phyloP scores from a whole-genome alignment of 2,113 vertebrate species.

The Psophia crepitans region DNA sequence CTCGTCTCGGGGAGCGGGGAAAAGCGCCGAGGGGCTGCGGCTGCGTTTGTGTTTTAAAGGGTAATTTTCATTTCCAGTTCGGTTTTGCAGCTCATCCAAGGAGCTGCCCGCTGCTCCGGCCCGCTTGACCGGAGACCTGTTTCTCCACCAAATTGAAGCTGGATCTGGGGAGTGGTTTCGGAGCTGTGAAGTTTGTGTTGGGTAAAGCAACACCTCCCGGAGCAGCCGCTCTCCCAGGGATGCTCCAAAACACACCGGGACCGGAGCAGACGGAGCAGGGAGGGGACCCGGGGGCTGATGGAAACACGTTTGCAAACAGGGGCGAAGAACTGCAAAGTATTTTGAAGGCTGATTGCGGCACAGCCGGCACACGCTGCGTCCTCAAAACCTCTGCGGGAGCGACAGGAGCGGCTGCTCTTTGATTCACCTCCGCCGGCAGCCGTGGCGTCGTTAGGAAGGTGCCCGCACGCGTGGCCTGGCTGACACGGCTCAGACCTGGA shows the following conservation, averaged over 20 bases:
- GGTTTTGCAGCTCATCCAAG: not conserved
- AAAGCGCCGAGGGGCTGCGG: not conserved
- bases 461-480: rapidly evolving
- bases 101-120: not conserved
- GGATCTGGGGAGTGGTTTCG: not conserved
- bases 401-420: rapidly evolving
- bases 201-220: not conserved
- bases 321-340: rapidly evolving
- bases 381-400: not conserved
- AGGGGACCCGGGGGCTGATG: not conserved
- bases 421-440: not conserved
- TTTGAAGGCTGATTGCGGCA: rapidly evolving
- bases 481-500: not conserved
- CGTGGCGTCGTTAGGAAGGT: not conserved
- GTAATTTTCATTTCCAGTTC: rapidly evolving
- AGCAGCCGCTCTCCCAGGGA: not conserved
- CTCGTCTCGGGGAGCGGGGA: not conserved
- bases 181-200: not conserved
- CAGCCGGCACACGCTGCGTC: rapidly evolving
- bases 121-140: rapidly evolving
- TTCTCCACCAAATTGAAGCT: not conserved
- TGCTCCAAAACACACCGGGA: not conserved
- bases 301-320: not conserved
- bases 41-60: rapidly evolving
- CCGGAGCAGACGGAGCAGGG: rapidly evolving